Evolutionary conservation across 2,113 vertebrate genomes (phyloP).

Genomic region (Trichechus manatus): DNA sequence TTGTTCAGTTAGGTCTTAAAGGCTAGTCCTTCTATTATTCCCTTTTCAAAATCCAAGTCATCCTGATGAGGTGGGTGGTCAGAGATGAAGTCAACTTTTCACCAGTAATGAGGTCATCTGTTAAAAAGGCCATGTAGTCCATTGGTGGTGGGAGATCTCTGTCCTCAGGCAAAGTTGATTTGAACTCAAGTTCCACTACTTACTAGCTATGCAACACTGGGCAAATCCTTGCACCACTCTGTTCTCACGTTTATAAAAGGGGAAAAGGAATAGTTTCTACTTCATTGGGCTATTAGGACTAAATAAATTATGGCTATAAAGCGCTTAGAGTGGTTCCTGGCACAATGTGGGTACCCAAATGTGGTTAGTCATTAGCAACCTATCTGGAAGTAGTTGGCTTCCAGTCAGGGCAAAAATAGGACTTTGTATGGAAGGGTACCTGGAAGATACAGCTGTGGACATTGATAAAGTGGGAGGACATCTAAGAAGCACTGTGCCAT

Average conservation of each 20-base stretch:
- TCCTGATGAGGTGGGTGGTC: neutral
- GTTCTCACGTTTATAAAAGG: neutral
- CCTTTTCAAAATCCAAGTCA: neutral
- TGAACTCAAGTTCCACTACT: neutral
- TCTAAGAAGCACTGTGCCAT: neutral
- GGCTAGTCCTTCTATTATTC: neutral
- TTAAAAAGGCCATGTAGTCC: neutral
- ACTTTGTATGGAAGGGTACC: neutral
- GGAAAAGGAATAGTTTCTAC: neutral
- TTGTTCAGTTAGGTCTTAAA: neutral
- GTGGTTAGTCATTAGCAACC: neutral
- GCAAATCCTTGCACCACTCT: neutral
- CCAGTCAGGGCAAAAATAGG: neutral
- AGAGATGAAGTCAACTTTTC: neutral
- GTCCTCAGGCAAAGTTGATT: neutral
- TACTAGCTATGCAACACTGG: neutral
- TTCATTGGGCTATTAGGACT: neutral
- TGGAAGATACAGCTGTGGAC: neutral
- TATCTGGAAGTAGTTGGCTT: neutral
- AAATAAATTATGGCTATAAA: neutral
- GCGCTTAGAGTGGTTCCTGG: neutral
- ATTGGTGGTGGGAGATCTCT: neutral
- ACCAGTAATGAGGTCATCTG: neutral
- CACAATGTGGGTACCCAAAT: neutral
- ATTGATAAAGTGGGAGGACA: fast-evolving